Evolutionary conservation across 2,113 vertebrate genomes (phyloP).

Genomic region (Cottus gobio): DNA sequence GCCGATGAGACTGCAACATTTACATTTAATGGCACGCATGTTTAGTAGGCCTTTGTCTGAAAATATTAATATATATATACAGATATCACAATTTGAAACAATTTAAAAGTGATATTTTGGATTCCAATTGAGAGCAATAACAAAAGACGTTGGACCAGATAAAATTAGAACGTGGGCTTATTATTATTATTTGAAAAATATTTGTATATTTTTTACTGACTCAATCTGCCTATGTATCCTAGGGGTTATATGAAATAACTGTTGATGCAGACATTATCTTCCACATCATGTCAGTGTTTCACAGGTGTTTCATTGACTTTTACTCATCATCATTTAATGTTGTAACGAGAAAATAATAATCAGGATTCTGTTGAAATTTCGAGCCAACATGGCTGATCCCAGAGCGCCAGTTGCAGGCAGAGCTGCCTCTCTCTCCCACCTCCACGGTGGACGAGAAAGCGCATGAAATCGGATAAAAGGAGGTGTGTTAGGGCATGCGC

Average conservation of each 20-base stretch:
- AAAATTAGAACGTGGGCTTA: neutral
- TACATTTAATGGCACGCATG: neutral
- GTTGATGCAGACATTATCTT: neutral
- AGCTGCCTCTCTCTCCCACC: conserved; percentile 28
- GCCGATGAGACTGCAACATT: neutral
- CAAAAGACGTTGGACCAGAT: neutral
- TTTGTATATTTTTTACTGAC: neutral
- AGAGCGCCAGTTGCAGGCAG: conserved; percentile 46
- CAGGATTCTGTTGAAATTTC: neutral
- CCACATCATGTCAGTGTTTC: neutral
- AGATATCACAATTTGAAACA: neutral
- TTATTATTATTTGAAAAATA: neutral
- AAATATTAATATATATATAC: neutral
- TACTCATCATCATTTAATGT: neutral
- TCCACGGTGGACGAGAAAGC: conserved; percentile 39
- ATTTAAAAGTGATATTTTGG: neutral
- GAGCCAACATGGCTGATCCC: conserved; percentile 69
- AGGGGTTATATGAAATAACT: neutral
- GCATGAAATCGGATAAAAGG: conserved; percentile 60
- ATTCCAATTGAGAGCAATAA: neutral
- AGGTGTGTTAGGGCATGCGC: conserved; percentile 72
- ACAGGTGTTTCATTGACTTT: neutral
- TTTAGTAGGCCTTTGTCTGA: neutral
- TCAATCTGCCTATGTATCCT: neutral
- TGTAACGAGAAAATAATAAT: neutral